phyloP scores from a whole-genome alignment of 2,888 invertebrate species.

The Nipponacmea schrenckii region DNA sequence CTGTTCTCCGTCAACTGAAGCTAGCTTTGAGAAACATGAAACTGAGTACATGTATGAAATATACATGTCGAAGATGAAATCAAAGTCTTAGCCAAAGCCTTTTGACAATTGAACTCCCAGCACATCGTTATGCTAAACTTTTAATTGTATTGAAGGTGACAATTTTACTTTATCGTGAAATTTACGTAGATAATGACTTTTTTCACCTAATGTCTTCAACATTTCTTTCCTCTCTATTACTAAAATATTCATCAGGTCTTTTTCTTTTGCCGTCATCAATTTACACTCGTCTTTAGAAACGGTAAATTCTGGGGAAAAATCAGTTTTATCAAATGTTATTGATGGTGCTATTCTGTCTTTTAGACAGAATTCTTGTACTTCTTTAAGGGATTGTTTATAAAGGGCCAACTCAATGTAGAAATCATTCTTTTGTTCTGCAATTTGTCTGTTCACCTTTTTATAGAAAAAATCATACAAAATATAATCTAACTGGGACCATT shows the following conservation, averaged over 20 bases:
- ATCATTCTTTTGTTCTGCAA: neutral
- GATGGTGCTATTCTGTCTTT: neutral
- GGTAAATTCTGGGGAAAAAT: conserved; percentile 20
- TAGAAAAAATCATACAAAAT: neutral
- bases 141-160: neutral
- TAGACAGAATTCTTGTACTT: neutral
- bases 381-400: neutral
- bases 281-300: conserved; percentile 27
- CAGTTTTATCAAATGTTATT: conserved; percentile 16
- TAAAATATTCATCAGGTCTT: conserved; percentile 20
- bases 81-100: too few species aligned
- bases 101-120: too few species aligned
- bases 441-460: neutral
- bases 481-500: neutral
- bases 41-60: too few species aligned
- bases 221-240: neutral
- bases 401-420: neutral
- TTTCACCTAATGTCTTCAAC: neutral
- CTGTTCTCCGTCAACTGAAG: too few species aligned
- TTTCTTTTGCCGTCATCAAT: conserved; percentile 28
- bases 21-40: too few species aligned
- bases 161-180: neutral
- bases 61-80: too few species aligned
- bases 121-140: neutral
- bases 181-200: neutral